phyloP scores from a whole-genome alignment of 53 echinoderm and acorn worm species.

The Antedon mediterranea region DNA sequence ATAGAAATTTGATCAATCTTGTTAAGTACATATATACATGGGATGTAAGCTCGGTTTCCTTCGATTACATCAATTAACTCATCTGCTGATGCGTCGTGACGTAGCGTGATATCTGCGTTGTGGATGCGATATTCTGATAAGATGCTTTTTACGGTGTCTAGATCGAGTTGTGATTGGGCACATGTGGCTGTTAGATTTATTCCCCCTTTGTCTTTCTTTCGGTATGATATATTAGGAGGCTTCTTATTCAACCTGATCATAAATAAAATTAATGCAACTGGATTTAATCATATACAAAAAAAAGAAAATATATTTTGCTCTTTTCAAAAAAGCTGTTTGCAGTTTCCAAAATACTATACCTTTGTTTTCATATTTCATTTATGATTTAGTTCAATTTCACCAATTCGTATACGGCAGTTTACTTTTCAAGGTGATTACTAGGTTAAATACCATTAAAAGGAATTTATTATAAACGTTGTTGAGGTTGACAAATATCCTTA shows the following conservation, averaged over 20 bases:
- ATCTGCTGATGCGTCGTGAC: slow-evolving; percentile 47
- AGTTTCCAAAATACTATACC: no score
- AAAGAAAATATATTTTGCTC: no score
- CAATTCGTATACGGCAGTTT: no score
- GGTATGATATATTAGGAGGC: slow-evolving; percentile 74
- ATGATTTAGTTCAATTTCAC: no score
- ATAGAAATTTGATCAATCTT: slow-evolving; percentile 99
- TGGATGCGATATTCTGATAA: slow-evolving; percentile 95
- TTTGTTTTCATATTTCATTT: no score
- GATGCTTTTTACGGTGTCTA: slow-evolving; percentile 58
- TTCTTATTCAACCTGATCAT: slow-evolving; percentile 67
- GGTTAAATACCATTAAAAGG: no score
- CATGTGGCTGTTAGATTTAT: slow-evolving; percentile 83
- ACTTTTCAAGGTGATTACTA: neutral
- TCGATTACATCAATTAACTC: slow-evolving; percentile 93
- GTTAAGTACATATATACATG: slow-evolving; percentile 91
- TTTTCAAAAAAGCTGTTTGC: no score
- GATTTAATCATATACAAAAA: no score
- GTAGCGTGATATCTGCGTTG: slow-evolving; percentile 85
- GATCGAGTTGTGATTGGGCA: slow-evolving; percentile 59
- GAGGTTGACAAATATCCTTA: slow-evolving; percentile 3
- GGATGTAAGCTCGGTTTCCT: slow-evolving; percentile 80
- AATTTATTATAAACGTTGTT: no score
- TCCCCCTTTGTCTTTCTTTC: slow-evolving; percentile 85
- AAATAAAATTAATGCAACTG: no score